Evolutionary conservation across 2,888 invertebrate genomes (phyloP).

Genomic region (Agrotis exclamationis): DNA sequence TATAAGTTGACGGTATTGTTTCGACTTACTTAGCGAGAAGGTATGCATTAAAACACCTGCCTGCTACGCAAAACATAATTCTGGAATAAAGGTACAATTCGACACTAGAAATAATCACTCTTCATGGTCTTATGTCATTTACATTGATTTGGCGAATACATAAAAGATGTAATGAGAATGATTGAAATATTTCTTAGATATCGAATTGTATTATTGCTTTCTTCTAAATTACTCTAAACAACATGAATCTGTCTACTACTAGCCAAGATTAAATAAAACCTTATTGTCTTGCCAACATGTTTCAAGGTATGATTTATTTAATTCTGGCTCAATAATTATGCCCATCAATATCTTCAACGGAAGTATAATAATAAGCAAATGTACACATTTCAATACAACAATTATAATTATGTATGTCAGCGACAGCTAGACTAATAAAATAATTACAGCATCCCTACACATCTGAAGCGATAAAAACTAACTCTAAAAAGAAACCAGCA

Average conservation of each 20-base stretch:
- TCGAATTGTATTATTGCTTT: slow-evolving; percentile 56
- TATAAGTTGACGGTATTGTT: slow-evolving; percentile 41
- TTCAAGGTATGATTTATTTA: slow-evolving; percentile 68
- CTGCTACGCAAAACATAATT: slow-evolving; percentile 55
- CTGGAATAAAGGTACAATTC: slow-evolving; percentile 55
- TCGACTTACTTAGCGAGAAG: slow-evolving; percentile 54
- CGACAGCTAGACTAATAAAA: slow-evolving; percentile 75
- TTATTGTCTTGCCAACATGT: slow-evolving; percentile 60
- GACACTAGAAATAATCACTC: slow-evolving; percentile 54
- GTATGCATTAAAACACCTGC: slow-evolving; percentile 52
- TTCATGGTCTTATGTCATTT: background rate
- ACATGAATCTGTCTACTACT: slow-evolving; percentile 62
- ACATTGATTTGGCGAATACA: slow-evolving; percentile 1
- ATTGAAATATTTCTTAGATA: slow-evolving; percentile 47
- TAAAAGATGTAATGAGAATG: background rate
- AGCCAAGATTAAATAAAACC: slow-evolving; percentile 68
- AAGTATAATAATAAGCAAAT: slow-evolving; percentile 70
- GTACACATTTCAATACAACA: slow-evolving; percentile 71
- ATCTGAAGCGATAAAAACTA: slow-evolving; percentile 79
- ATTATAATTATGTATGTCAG: slow-evolving; percentile 67
- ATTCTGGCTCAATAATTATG: slow-evolving; percentile 66
- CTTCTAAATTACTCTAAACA: slow-evolving; percentile 57
- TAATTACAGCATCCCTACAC: slow-evolving; percentile 79
- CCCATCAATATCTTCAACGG: slow-evolving; percentile 65
- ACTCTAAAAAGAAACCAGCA: slow-evolving; percentile 83